Percentiles rank a stretch among this genome's conserved stretches.
Evolutionary conservation across 2,888 invertebrate species (phyloP).

Genomic region (Rambutsinella grinnellia): DNA sequence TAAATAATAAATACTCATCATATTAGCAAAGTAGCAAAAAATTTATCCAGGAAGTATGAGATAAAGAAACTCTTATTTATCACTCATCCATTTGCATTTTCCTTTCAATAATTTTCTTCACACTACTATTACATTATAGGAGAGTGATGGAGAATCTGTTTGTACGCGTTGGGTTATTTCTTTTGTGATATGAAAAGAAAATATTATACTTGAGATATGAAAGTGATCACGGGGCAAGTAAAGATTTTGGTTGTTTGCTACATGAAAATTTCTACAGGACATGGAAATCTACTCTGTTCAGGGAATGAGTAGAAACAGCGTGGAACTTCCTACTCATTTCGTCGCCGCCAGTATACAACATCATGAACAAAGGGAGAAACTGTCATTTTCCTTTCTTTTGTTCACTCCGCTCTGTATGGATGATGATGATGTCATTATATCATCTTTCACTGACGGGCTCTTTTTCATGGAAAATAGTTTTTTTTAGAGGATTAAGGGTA

Average conservation of each 20-base stretch:
- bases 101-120: not conserved
- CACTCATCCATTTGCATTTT: not conserved
- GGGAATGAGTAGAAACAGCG: not conserved
- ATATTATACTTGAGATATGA: not conserved
- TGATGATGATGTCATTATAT: not conserved
- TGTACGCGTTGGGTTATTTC: too few relatives aligned
- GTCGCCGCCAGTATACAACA: not conserved
- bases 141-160: too few relatives aligned
- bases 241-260: too few relatives aligned
- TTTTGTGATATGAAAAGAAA: not conserved
- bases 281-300: not conserved
- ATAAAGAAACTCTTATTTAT: not conserved
- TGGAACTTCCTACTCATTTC: too few relatives aligned
- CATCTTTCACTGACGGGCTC: conserved; percentile 14
- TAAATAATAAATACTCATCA: not conserved
- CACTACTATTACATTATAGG: not conserved
- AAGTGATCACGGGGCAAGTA: not conserved
- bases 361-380: not conserved
- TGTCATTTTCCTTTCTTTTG: not conserved
- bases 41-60: too few relatives aligned
- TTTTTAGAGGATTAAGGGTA: not conserved
- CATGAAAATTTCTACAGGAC: not conserved
- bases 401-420: not conserved
- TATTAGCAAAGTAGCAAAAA: not conserved
- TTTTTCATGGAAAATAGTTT: conserved; percentile 6